Conservation (phyloP, 2,888 invertebrate genomes). For the Callyntrura guangdongensis region DNA sequence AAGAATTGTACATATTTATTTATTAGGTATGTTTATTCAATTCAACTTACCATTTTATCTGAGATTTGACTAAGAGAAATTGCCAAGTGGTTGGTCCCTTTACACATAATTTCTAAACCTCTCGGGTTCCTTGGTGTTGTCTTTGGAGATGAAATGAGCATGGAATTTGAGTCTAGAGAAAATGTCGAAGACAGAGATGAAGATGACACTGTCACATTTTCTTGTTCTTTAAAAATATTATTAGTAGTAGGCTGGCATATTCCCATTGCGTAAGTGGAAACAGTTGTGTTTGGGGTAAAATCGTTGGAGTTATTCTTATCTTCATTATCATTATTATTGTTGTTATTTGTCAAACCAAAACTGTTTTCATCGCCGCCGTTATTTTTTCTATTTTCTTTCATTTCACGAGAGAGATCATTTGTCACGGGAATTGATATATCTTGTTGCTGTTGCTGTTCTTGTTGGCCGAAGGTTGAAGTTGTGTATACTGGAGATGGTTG, state of each 20-base stretch:
- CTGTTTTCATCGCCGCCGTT: slow-evolving; percentile 27
- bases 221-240: neutral
- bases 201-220: neutral
- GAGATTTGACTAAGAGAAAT: slow-evolving; percentile 45
- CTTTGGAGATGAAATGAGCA: slow-evolving; percentile 39
- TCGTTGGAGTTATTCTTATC: slow-evolving; percentile 4
- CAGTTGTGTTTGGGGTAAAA: neutral
- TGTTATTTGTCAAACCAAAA: slow-evolving; percentile 63
- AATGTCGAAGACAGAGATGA: neutral
- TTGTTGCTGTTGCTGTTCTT: slow-evolving; percentile 42
- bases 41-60: slow-evolving; percentile 57
- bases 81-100: slow-evolving; percentile 63
- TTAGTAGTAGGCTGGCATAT: slow-evolving; percentile 47
- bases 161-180: slow-evolving; percentile 17
- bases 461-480: slow-evolving; percentile 20
- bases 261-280: neutral
- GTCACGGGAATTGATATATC: slow-evolving; percentile 23
- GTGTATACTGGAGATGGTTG: neutral
- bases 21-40: neutral
- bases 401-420: slow-evolving; percentile 50
- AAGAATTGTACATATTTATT: neutral
- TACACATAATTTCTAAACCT: slow-evolving; percentile 58
- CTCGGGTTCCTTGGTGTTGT: neutral
- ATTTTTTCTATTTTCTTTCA: slow-evolving; percentile 27
- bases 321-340: slow-evolving; percentile 44